phyloP scores from a whole-genome alignment of 2,888 invertebrate genomes.

The Calliphora vomitoria region DNA sequence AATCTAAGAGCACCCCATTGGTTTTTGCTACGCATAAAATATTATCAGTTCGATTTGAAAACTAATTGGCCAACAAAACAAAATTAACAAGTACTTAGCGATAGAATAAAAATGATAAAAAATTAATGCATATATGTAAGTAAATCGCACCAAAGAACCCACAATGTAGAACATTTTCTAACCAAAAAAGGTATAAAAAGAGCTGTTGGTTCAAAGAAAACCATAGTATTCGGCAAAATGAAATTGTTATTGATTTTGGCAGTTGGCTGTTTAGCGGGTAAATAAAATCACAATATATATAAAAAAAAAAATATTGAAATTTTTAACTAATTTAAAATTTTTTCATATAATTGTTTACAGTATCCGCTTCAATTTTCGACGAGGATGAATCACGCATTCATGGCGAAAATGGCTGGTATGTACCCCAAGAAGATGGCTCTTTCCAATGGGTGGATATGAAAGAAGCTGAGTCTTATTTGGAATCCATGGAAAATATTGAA shows the following conservation, averaged over 20 bases:
- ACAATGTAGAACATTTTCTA: background rate
- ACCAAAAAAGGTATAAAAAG: slow-evolving; percentile 40
- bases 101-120: slow-evolving; percentile 30
- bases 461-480: slow-evolving; percentile 46
- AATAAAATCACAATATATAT: too few relatives aligned
- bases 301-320: background rate
- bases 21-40: too few relatives aligned
- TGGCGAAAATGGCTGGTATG: slow-evolving; percentile 76
- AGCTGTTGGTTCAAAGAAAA: background rate
- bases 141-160: slow-evolving; percentile 1
- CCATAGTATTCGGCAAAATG: slow-evolving; percentile 9
- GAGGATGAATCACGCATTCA: slow-evolving; percentile 67
- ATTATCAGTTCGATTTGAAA: background rate
- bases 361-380: slow-evolving; percentile 18
- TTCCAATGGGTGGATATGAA: slow-evolving; percentile 71
- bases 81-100: background rate
- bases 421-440: slow-evolving; percentile 70
- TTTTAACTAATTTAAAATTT: background rate
- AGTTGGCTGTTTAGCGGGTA: background rate
- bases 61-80: background rate
- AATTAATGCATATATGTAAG: background rate
- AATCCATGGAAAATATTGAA: slow-evolving; percentile 1
- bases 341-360: slow-evolving; percentile 36
- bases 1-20: background rate
- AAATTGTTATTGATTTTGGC: slow-evolving; percentile 42